Evolutionary conservation across 2,797 vertebrate species (phyloP), one percentile per base, ranked within the genome.

Genomic region (Gouania willdenowi): DNA sequence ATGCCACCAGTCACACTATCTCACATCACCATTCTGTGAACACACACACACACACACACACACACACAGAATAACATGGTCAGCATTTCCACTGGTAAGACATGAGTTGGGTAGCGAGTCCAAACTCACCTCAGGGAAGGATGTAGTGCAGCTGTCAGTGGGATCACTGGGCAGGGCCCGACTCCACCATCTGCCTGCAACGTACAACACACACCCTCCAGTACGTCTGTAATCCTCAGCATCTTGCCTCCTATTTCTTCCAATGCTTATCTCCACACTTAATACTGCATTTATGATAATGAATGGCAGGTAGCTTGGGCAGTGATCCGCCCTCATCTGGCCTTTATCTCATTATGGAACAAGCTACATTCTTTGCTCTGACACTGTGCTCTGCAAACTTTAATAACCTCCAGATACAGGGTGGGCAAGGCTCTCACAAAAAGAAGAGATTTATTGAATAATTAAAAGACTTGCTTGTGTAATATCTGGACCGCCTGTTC

Each of bases 201-300:
- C 76, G 14, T 13, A 14, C 13, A 14, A 14, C n/a, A 78, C 66
- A 75, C 74, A 71, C 78, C 66, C 75, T 66, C 54, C 65, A 41
- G 42, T 61, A 34, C 55, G 77, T 71, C 52, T 44, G 53, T 69
- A 74, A 79, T 69, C 63, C 71, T 66, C 66, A 39, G 58, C 75
- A 66, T 66, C 58, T 42, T 75, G 52, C 70, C 75, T 84, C 74
- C 74, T 67, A 62, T 66, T 66, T 66, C 70, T 83, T 69, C 78
- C 74, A 79, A 69, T 48, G 64, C 83, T 87, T 87, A 88, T 87
- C 82, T 81, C 44, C 70, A 43, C 59, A 54, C 82, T 87, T 83
- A 85, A 85, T 81, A 79, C 66, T 54, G 19, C 75, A 71, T 83
- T 84, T 78, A 82, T 83, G 84, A 86, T 87, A 81, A 83, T 65